These are phyloP conservation scores for Gryon sp. DNA, from an alignment of 1,140 invertebrate species.

Conservation along the genomic window DNA sequence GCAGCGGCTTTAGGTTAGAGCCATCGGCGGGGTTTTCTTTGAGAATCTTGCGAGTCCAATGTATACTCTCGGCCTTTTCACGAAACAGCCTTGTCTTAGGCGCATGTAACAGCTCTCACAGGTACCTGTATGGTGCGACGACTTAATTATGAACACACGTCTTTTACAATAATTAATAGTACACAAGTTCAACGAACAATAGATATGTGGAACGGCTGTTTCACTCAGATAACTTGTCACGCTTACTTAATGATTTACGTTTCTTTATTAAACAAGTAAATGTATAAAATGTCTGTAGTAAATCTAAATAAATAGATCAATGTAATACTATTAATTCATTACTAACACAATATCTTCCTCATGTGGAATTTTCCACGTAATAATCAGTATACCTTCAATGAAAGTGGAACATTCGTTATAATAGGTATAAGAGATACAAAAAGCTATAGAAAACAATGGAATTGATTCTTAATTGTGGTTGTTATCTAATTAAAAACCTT, in stretches of 20 bases:
- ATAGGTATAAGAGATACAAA: no score
- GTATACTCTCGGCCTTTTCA: constrained; percentile 36
- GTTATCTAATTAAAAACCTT: no score
- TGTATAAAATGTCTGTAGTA: no score
- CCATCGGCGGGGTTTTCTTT: constrained; percentile 63
- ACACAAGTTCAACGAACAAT: constrained; percentile 35
- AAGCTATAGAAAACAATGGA: no score
- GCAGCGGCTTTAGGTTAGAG: constrained; percentile 58
- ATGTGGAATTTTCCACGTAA: no score
- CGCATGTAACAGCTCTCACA: constrained; percentile 8
- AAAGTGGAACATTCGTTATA: no score
- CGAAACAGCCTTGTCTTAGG: constrained; percentile 29
- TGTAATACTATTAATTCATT: no score
- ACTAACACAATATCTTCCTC: no score
- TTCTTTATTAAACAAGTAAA: constrained; percentile 44
- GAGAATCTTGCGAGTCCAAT: constrained; percentile 59
- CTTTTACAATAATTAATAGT: constrained; percentile 57
- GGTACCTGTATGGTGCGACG: constrained; percentile 24
- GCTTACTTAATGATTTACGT: constrained; percentile 23
- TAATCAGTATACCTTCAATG: no score
- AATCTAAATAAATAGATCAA: no score
- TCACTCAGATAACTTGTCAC: constrained; percentile 21
- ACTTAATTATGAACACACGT: constrained; percentile 59
- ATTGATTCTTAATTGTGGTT: no score
- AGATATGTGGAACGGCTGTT: constrained; percentile 29